Evolutionary conservation across 2,888 invertebrate species (phyloP).

Genomic region (Brenthis daphne): DNA sequence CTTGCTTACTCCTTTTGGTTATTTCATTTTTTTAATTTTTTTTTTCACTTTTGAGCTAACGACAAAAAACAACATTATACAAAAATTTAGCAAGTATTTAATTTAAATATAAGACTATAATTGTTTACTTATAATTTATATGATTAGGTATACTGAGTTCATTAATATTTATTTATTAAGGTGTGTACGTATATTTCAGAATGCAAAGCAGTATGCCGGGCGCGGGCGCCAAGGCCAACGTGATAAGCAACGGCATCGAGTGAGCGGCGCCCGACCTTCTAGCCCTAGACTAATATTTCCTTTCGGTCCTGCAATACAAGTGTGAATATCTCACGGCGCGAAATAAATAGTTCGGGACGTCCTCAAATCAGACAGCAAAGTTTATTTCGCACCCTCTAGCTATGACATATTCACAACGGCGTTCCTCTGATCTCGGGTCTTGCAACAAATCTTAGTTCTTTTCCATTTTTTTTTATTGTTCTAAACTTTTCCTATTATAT

Average conservation of each 20-base stretch:
- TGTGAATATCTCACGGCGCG: slow-evolving; percentile 75
- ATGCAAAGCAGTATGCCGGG: slow-evolving; percentile 48
- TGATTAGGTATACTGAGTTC: not conserved
- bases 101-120: too few relatives aligned
- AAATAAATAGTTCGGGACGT: slow-evolving; percentile 66
- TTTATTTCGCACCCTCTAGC: slow-evolving; percentile 53
- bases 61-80: too few relatives aligned
- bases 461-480: slow-evolving; percentile 45
- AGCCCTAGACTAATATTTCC: slow-evolving; percentile 10
- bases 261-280: slow-evolving; percentile 42
- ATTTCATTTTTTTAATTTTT: too few relatives aligned
- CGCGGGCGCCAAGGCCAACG: slow-evolving; percentile 50
- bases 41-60: too few relatives aligned
- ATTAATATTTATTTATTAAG: not conserved
- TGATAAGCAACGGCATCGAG: slow-evolving; percentile 66
- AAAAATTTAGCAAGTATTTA: too few relatives aligned
- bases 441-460: slow-evolving; percentile 59
- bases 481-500: slow-evolving; percentile 55
- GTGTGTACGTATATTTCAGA: slow-evolving; percentile 43
- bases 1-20: too few relatives aligned
- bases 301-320: slow-evolving; percentile 39
- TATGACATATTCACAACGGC: slow-evolving; percentile 71
- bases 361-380: slow-evolving; percentile 41
- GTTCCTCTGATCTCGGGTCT: slow-evolving; percentile 71
- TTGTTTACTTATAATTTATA: too few relatives aligned